A percentile compares a stretch with the other conserved stretches of the same genome.
Evolutionary conservation across 2,888 invertebrate species (phyloP).

Genomic region (Rosalia funebris): DNA sequence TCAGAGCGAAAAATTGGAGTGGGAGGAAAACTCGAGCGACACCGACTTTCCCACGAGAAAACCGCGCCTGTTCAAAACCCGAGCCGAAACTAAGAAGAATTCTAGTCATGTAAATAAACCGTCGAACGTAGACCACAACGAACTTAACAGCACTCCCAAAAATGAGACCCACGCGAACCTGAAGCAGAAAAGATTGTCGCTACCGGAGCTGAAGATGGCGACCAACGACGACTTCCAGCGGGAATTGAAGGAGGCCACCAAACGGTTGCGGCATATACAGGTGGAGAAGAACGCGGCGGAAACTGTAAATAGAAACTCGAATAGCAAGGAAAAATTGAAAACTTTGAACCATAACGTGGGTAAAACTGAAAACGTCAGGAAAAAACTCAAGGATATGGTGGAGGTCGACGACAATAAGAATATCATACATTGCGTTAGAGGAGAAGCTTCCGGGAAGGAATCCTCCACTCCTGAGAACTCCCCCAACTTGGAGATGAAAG

Average conservation of each 20-base stretch:
- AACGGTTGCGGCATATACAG: constrained; percentile 53
- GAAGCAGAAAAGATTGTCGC: constrained; percentile 55
- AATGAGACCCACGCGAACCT: constrained; percentile 44
- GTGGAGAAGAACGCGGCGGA: constrained; percentile 29
- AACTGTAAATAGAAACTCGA: constrained; percentile 50
- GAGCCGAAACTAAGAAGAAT: constrained; percentile 72
- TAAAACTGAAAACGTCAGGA: constrained; percentile 65
- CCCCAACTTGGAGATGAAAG: constrained; percentile 62
- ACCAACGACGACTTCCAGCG: constrained; percentile 67
- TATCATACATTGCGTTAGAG: constrained; percentile 57
- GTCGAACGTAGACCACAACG: constrained; percentile 53
- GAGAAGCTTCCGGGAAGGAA: constrained; percentile 73
- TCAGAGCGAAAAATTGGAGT: constrained; percentile 17
- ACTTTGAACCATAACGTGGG: constrained; percentile 58
- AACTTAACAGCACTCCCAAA: constrained; percentile 51
- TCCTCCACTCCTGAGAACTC: constrained; percentile 72
- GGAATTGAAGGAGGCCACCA: constrained; percentile 65
- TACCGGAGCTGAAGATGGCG: constrained; percentile 62
- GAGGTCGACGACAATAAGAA: constrained; percentile 67
- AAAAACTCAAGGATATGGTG: constrained; percentile 66
- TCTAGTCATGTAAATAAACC: constrained; percentile 56
- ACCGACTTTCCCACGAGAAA: constrained; percentile 64
- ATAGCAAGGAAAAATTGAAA: constrained; percentile 66
- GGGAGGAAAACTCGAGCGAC: constrained; percentile 41
- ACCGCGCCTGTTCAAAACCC: constrained; percentile 78